Evolutionary conservation across 1,140 invertebrate genomes (phyloP).

Genomic region (Calliphora vicina): DNA sequence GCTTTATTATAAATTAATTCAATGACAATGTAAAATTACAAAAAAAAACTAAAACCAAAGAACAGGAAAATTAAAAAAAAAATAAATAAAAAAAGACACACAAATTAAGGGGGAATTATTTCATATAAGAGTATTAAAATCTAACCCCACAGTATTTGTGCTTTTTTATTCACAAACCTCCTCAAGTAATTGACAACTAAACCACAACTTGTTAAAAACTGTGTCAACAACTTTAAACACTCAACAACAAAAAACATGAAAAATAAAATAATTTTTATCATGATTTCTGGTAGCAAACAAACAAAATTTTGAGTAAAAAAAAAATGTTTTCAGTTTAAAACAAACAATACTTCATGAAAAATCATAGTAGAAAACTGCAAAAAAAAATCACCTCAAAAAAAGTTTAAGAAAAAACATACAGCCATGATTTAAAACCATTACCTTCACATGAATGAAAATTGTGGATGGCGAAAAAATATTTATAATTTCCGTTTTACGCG

Average conservation of each 20-base stretch:
- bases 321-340: not conserved
- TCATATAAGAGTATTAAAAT: too few relatives aligned
- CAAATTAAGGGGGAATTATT: too few relatives aligned
- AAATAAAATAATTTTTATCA: not conserved
- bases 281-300: not conserved
- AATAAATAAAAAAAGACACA: too few relatives aligned
- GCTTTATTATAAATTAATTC: too few relatives aligned
- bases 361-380: not conserved
- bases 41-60: too few relatives aligned
- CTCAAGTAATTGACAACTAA: not conserved
- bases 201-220: not conserved
- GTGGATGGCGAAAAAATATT: not conserved
- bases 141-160: too few relatives aligned
- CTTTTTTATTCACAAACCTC: not conserved
- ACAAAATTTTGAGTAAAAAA: too few relatives aligned
- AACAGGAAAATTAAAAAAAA: too few relatives aligned
- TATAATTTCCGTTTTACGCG: conserved; percentile 31
- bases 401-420: not conserved
- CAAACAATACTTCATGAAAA: not conserved
- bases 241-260: not conserved
- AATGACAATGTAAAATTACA: too few relatives aligned
- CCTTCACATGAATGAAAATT: conserved; percentile 21
- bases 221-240: not conserved
- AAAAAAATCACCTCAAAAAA: not conserved
- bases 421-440: conserved; percentile 2